These are phyloP conservation scores for Drosophila maculinotata DNA, from an alignment of 2,888 invertebrate genomes.

Conservation along the genomic window DNA sequence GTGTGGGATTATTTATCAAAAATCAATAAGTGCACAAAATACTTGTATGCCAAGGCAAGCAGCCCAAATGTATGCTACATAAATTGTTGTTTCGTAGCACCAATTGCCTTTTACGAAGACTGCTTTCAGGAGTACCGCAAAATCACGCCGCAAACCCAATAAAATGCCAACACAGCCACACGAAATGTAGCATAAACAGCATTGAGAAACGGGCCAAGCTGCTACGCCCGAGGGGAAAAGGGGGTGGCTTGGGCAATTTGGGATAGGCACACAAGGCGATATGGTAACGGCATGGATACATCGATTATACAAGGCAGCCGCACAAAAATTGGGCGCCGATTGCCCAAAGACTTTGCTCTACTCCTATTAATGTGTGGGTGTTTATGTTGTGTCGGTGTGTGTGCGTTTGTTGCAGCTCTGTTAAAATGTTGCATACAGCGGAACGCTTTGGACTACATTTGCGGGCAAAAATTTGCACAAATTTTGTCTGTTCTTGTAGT, in stretches of 20 bases:
- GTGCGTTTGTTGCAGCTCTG: conserved; percentile 28
- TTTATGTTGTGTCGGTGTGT: conserved; percentile 6
- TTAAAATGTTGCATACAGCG: conserved; percentile 57
- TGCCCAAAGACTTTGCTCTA: conserved; percentile 32
- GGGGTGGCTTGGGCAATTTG: conserved; percentile 20
- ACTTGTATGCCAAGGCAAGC: conserved; percentile 22
- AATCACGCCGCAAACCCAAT: conserved; percentile 77
- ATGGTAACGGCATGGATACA: conserved; percentile 79
- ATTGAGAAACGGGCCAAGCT: conserved; percentile 22
- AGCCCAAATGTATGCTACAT: conserved; percentile 43
- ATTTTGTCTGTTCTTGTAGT: conserved; percentile 10
- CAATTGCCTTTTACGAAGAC: conserved; percentile 30
- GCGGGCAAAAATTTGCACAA: conserved; percentile 10
- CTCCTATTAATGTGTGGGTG: conserved; percentile 13
- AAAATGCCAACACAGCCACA: conserved; percentile 58
- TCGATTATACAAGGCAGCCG: conserved; percentile 80
- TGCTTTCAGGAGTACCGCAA: conserved; percentile 53
- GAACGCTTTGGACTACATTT: conserved; percentile 18
- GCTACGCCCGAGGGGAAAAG: not conserved
- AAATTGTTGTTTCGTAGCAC: conserved; percentile 44
- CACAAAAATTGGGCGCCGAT: conserved; percentile 46
- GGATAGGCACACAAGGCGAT: conserved; percentile 64
- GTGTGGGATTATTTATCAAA: conserved; percentile 56
- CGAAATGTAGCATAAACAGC: conserved; percentile 49
- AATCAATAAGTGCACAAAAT: conserved; percentile 59